Evolutionary conservation across 2,797 vertebrate genomes (phyloP), one percentile per base, ranked within the genome.

Genomic region (Syncerus caffer): DNA sequence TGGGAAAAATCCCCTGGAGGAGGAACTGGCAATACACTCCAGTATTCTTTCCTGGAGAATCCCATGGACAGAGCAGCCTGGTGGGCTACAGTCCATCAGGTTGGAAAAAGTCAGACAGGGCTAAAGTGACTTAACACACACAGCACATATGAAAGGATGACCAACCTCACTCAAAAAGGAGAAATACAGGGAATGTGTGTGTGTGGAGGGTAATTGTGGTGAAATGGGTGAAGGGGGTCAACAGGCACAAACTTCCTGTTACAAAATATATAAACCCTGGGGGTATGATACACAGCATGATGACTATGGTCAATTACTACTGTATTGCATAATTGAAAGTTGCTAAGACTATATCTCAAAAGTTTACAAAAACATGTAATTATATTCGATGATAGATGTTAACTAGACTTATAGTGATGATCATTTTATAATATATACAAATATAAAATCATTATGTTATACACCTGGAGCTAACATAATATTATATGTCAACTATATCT

Each of bases 121-220:
- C 10, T 23, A 71, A 71, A 71, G 34, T 1, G 0, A 12, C 67
- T 71, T 71, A 71, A 6, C 34, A 71, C 62, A 60, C 62, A 6
- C 1, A 13, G 67, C 10, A 38, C 10, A 6, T 23, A 38, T 38
- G 34, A 38, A 71, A 38, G 34, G 5, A 6, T 50, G 50, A 42
- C 53, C 42, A 34, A 67, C 45, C 27, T 50, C 34, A 62, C 3
- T 57, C 34, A 79, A 23, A 31, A 87, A 29, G 34, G 34, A 83
- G 58, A 64, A 80, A 42, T 34, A 6, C 12, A 82, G 25, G 47
- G 25, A 23, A 15, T 71, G 45, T 31, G 21, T 25, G 38, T 29
- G 21, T 23, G n/a, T 3, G 47, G 11, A 6, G 4, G 12, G 17
- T 16, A 10, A 79, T 0, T 1, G 47, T 17, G 31, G 16, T 6